phyloP scores from a whole-genome alignment of 2,113 vertebrate species.

The Orycteropus afer region DNA sequence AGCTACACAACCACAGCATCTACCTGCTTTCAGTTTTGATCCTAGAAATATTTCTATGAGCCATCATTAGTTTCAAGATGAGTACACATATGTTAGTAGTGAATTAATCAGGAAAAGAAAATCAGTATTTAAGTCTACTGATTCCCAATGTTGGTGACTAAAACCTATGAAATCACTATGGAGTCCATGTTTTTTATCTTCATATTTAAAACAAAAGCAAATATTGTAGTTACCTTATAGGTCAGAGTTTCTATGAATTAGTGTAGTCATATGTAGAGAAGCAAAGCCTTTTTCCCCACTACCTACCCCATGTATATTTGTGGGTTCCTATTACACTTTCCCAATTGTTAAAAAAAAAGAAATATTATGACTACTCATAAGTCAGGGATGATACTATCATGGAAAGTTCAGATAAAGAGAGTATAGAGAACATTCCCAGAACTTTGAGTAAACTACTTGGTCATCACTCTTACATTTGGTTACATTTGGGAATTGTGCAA shows the following conservation, averaged over 20 bases:
- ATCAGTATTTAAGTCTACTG: background rate
- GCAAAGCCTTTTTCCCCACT: background rate
- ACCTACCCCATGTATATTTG: background rate
- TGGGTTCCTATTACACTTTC: slow-evolving; percentile 14
- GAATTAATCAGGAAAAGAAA: background rate
- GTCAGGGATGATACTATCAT: background rate
- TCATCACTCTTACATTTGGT: background rate
- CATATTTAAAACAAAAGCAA: slow-evolving; percentile 52
- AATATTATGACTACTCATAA: background rate
- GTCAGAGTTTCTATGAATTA: background rate
- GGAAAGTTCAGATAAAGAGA: slow-evolving; percentile 6
- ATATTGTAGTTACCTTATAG: background rate
- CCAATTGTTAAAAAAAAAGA: background rate
- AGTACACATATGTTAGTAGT: slow-evolving; percentile 65
- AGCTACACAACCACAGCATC: slow-evolving; percentile 16
- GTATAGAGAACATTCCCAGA: background rate
- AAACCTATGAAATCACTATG: slow-evolving; percentile 6
- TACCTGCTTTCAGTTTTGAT: slow-evolving; percentile 73
- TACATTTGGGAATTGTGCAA: background rate
- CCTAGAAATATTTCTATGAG: slow-evolving; percentile 73
- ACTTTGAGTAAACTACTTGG: slow-evolving; percentile 1
- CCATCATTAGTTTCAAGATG: slow-evolving; percentile 73
- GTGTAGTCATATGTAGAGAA: background rate
- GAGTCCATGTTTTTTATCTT: background rate
- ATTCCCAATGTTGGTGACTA: slow-evolving; percentile 12